A percentile compares a stretch with the other conserved stretches of the same genome.
Evolutionary conservation across 1,140 invertebrate genomes (phyloP).

Genomic region (Maconellicoccus hirsutus): DNA sequence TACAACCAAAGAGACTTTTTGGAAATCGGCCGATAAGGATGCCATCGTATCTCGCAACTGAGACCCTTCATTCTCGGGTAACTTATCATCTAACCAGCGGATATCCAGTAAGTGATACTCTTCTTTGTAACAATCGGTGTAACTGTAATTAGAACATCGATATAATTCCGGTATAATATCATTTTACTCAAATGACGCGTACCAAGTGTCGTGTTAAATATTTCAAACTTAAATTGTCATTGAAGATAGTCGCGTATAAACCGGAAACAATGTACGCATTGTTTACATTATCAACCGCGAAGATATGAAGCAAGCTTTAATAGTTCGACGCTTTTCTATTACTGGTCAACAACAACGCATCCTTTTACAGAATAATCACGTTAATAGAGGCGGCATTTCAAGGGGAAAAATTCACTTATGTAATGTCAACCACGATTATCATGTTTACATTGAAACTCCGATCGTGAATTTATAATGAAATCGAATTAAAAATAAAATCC

Average conservation of each 20-base stretch:
- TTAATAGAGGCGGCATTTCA: no score
- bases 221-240: no score
- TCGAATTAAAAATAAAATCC: no score
- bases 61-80: slow-evolving; percentile 4
- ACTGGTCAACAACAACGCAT: neutral
- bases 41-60: neutral
- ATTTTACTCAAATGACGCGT: no score
- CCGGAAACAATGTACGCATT: neutral
- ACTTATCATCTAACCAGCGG: slow-evolving; percentile 15
- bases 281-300: neutral
- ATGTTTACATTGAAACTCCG: no score
- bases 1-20: neutral
- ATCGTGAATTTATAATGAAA: no score
- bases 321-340: neutral
- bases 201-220: no score
- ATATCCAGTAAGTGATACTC: slow-evolving; percentile 18
- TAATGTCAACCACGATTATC: no score
- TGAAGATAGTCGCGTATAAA: neutral
- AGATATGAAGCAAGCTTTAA: neutral
- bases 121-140: slow-evolving; percentile 15
- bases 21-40: slow-evolving; percentile 1
- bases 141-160: no score
- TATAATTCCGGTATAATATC: no score
- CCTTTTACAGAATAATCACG: neutral
- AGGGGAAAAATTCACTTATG: no score